Evolutionary conservation across 2,888 invertebrate genomes (phyloP), one percentile per base, ranked within the genome.

Genomic region (Encarsia formosa): DNA sequence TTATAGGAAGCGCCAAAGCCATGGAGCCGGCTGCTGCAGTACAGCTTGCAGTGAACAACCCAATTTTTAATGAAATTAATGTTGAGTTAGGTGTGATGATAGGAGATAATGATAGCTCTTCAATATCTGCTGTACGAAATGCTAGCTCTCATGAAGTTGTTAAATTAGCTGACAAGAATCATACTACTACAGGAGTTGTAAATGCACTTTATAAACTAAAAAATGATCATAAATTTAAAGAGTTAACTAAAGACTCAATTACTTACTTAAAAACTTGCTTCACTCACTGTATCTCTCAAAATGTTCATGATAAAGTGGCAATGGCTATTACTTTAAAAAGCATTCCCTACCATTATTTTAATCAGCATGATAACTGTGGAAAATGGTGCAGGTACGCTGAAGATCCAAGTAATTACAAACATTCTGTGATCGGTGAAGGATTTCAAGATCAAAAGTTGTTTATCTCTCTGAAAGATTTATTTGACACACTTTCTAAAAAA

Each of bases 131-230:
- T 9, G 47, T 59, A 11, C 34, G 60, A 41, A 45, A 38, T 8
- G 52, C 43, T 13, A 48, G 18, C 49, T 18, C 51, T 34, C 56
- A 62, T 41, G 56, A 62, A 49, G 16, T 61, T 31, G 34, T 60
- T 5, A 61, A 61, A 40, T 58, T 57, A 15, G 54, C 57, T 9
- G 61, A 62, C 49, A 59, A 56, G 56, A 62, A 63, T 50, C 57
- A 63, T 49, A 60, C 56, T 1, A 46, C 34, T 15, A 61, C 59
- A 52, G 59, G 59, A 38, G 53, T 37, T 18, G 53, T 52, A 8
- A 52, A 23, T 26, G 56, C 55, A 44, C 38, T 62, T 19, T 54
- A 56, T 49, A 54, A 54, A 52, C 47, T 56, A 42, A 54, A 43
- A 31, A 52, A 54, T 16, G 43, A 16, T n/a, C 34, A 55, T 23